Evolutionary conservation across 1,140 invertebrate species (phyloP).

Genomic region (Charaxes varanes): DNA sequence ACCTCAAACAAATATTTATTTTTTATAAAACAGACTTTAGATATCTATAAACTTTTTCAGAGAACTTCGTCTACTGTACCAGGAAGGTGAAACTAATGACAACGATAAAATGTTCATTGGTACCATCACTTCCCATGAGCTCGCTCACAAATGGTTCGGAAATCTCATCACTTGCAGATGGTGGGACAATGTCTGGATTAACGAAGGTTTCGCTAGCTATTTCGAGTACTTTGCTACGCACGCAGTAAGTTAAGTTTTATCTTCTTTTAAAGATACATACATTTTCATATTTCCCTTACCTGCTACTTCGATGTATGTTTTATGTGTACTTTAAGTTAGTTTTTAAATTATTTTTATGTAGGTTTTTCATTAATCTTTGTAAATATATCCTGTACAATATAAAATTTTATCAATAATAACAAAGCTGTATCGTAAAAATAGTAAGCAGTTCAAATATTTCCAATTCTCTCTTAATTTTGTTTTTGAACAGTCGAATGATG

Average conservation of each 20-base stretch:
- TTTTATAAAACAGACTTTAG: not conserved
- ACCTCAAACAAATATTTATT: no score
- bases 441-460: no score
- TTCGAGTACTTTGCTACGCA: slow-evolving; percentile 81
- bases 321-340: not conserved
- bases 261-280: no score
- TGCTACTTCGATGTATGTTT: no score
- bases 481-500: no score
- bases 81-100: slow-evolving; percentile 49
- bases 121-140: slow-evolving; percentile 73
- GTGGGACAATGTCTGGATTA: slow-evolving; percentile 82
- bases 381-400: no score
- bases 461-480: no score
- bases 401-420: no score
- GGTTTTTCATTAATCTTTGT: no score
- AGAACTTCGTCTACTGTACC: slow-evolving; percentile 49
- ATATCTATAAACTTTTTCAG: slow-evolving; percentile 22
- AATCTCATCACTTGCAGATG: slow-evolving; percentile 74
- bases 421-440: no score
- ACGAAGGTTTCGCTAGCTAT: slow-evolving; percentile 89
- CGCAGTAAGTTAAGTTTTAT: slow-evolving; percentile 60
- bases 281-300: no score
- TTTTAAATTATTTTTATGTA: not conserved
- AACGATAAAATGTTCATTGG: slow-evolving; percentile 62
- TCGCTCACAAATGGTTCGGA: slow-evolving; percentile 76